A percentile compares a stretch with the other conserved stretches of the same genome.
phyloP scores from a whole-genome alignment of 1,140 invertebrate species.

The Brachionus manjavacas region DNA sequence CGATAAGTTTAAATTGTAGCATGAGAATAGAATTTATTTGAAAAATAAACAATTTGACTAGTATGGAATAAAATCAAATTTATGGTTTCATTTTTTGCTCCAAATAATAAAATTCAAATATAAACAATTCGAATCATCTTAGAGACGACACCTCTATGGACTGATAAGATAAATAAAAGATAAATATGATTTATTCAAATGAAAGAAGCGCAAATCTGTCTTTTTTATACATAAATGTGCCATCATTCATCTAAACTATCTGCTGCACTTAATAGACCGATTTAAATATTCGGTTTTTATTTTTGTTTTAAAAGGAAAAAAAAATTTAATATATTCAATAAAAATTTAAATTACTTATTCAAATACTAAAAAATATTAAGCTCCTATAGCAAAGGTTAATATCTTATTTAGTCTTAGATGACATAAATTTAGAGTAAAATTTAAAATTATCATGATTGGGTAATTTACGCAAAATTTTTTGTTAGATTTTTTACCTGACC shows the following conservation, averaged over 20 bases:
- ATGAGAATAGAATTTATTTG: background rate
- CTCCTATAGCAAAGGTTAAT: background rate
- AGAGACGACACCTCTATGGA: background rate
- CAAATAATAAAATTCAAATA: background rate
- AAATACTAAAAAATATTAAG: background rate
- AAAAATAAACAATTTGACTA: background rate
- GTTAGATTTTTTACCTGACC: background rate
- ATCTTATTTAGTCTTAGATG: constrained; percentile 4
- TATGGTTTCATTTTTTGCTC: background rate
- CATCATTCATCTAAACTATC: background rate
- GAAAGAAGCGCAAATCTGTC: background rate
- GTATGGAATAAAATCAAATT: background rate
- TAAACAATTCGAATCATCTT: background rate
- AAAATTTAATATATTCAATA: background rate
- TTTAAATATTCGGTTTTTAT: background rate
- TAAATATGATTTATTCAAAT: background rate
- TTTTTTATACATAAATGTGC: background rate
- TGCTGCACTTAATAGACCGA: background rate
- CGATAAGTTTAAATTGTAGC: background rate
- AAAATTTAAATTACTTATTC: background rate
- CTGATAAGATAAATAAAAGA: background rate
- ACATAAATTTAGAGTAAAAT: background rate
- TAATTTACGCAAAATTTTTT: background rate
- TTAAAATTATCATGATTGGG: background rate
- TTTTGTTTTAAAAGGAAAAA: background rate